phyloP scores from a whole-genome alignment of 35 echinoderm and acorn worm species.

The Holothuria glaberrima region DNA sequence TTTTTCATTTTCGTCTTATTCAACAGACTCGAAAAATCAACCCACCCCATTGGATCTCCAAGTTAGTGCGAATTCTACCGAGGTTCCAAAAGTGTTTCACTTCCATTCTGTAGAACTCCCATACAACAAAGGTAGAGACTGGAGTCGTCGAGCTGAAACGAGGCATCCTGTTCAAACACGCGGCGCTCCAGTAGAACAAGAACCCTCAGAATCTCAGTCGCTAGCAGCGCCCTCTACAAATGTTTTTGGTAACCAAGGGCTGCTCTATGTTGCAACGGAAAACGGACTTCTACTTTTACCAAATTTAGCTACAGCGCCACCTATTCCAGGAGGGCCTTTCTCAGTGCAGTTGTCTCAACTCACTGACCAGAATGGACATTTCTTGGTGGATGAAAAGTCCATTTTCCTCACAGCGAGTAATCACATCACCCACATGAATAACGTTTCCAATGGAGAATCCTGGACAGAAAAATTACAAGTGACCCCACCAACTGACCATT shows the following conservation, averaged over 20 bases:
- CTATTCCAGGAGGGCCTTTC: neutral
- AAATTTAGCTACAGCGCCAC: slow-evolving; percentile 45
- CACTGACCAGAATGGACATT: slow-evolving; percentile 43
- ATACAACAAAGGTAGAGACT: neutral
- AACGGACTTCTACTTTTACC: slow-evolving; percentile 33
- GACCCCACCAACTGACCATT: neutral
- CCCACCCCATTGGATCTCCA: slow-evolving; percentile 34
- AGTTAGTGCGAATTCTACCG: neutral
- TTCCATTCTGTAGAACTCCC: slow-evolving; percentile 38
- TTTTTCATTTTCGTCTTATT: neutral
- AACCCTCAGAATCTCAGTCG: neutral
- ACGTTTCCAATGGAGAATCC: neutral
- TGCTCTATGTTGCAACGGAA: slow-evolving; percentile 45
- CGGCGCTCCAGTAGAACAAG: neutral
- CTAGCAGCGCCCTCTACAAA: slow-evolving; percentile 1
- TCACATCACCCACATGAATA: neutral
- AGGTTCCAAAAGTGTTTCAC: neutral
- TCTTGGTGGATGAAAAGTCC: slow-evolving; percentile 8
- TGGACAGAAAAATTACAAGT: neutral
- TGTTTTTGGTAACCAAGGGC: neutral
- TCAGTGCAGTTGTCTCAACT: slow-evolving; percentile 31
- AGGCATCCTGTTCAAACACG: neutral
- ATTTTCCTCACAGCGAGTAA: neutral
- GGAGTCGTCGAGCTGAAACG: neutral
- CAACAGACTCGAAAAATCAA: slow-evolving; percentile 2